Base-by-base conservation (phyloP, 2,888 invertebrate genomes). In the Halocaridina rubra region DNA sequence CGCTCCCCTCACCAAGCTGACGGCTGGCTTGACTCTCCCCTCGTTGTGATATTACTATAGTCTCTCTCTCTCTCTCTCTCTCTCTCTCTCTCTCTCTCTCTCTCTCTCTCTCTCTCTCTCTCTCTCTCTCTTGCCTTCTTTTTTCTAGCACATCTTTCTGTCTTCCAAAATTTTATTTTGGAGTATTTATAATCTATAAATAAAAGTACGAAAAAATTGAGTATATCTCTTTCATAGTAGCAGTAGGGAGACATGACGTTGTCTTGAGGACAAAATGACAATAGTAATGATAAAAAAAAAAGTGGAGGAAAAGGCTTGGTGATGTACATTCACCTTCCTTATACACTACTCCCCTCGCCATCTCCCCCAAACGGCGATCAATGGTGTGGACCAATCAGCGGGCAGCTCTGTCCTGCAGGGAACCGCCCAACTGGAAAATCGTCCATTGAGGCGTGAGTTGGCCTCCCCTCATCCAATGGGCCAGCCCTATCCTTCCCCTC, bases 341-440 rank as follows among this genome's bases (percentile, higher is more conserved):
- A 30, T 13, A n/a, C n/a, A 27, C 59, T 61, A 32, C 22, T 30
- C 57, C 80, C 71, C 33, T 16, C 22, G 24, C 24, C 33, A 30
- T 39, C 46, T 22, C 61, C 19, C 69, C 27, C 77, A 24, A 29
- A 59, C 81, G 57, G 80, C 85, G 85, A 85, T 85, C 85, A 85
- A 85, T 85, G 80, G 85, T 69, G 80, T 33, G 76, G 71, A 85
- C 85, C 85, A 85, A 85, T 85, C 80, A 80, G 80, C 75, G 80
- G 67, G 67, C 85, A 69, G 76, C 79, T 75, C 74, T 85, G 85
- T 85, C 85, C 85, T 85, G 85, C 80, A 80, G 80, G 85, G 85
- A 64, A 53, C 85, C 85, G 57, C 85, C 85, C 85, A 85, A 75
- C 85, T 76, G 85, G 80, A 80, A 85, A 85, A 85, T 85, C 80